phyloP scores from a whole-genome alignment of 30 jellyfish, hydroid and myxozoan species.

The Rhopilema esculentum region DNA sequence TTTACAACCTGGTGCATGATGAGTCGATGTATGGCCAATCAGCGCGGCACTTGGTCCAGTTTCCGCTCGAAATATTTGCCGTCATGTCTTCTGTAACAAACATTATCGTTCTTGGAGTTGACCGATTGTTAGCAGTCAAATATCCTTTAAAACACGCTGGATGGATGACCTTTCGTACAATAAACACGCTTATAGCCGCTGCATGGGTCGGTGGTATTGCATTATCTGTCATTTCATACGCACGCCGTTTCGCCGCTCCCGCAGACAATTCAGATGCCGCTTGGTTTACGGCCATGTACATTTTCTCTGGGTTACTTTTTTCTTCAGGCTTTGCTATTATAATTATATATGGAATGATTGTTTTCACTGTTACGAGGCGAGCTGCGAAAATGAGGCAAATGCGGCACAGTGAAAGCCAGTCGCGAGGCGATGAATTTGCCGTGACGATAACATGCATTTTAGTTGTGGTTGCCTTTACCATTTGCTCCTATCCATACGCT shows the following conservation, averaged over 20 bases:
- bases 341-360: conserved; percentile 2
- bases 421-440: conserved; percentile 6
- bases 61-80: conserved; percentile 10
- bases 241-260: conserved; percentile 17
- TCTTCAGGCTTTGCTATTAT: conserved; percentile 13
- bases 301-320: conserved; percentile 9
- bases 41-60: background rate
- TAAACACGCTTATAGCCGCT: conserved; percentile 20
- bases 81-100: conserved; percentile 54
- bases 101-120: conserved; percentile 44
- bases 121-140: conserved; percentile 42
- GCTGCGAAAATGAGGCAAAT: background rate
- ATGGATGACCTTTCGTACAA: conserved; percentile 47
- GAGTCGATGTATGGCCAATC: background rate
- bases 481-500: conserved; percentile 42
- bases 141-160: conserved; percentile 49
- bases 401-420: background rate
- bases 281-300: background rate
- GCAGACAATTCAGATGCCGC: background rate
- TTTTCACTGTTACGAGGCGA: background rate
- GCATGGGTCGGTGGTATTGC: conserved; percentile 52
- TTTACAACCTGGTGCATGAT: background rate
- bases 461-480: conserved; percentile 32
- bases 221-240: conserved; percentile 11
- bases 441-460: conserved; percentile 30